phyloP scores from a whole-genome alignment of 35 echinoderm and acorn worm species.

The Ptychodera flava region DNA sequence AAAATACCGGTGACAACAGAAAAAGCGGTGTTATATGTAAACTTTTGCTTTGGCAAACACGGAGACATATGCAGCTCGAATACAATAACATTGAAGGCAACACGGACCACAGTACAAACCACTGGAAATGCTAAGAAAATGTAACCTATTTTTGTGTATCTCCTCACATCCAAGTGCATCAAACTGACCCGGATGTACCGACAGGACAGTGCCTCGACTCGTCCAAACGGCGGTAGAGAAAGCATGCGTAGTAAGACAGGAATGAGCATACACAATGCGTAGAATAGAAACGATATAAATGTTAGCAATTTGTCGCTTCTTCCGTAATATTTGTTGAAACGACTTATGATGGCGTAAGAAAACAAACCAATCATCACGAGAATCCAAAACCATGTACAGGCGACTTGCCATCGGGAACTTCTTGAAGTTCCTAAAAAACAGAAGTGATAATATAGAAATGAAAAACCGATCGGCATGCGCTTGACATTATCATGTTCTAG shows the following conservation, averaged over 20 bases:
- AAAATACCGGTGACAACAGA: too few relatives aligned
- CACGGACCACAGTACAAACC: background rate
- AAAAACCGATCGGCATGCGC: too few relatives aligned
- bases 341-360: background rate
- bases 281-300: background rate
- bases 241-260: background rate
- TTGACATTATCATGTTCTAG: too few relatives aligned
- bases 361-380: background rate
- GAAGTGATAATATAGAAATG: too few relatives aligned
- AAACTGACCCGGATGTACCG: background rate
- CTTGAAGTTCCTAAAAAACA: too few relatives aligned
- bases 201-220: background rate
- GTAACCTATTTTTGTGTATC: background rate
- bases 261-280: background rate
- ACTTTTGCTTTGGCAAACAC: too few relatives aligned
- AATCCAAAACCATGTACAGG: background rate
- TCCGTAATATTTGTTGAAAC: background rate
- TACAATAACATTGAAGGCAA: background rate
- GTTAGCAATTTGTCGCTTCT: background rate
- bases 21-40: too few relatives aligned
- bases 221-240: background rate
- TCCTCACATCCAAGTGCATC: background rate
- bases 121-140: background rate
- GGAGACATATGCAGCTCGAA: too few relatives aligned
- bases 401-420: too few relatives aligned